Evolutionary conservation across 2,888 invertebrate species (phyloP), one percentile per base, ranked within the genome.

Genomic region (Drosophila stalkeri): DNA sequence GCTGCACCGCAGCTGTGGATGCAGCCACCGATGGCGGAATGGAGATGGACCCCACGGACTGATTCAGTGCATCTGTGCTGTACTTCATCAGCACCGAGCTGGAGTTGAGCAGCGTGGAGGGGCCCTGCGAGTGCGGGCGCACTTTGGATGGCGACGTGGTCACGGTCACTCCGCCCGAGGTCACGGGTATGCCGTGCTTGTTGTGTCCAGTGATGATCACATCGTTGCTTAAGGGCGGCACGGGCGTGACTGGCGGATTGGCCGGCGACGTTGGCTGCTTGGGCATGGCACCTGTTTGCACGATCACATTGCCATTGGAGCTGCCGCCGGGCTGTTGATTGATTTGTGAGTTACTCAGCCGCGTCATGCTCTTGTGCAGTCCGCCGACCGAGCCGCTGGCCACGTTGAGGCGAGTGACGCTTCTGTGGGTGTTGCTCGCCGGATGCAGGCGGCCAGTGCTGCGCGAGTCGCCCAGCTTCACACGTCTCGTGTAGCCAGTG

Each of bases 331-430:
- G 86, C 61, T 94, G 94, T 66, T 94, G 94, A 90, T 96, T 96
- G 81, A 96, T 96, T 91, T 97, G 96, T 46, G 96, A 96, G 16
- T 96, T 96, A 72, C 96, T 96, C 71, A 97, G 92, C 44, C 96
- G 94, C 11, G 97, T 97, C 96, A 97, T 96, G 91, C 97, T 97
- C 91, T 96, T 97, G 91, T 97, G 96, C 6, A 97, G 94, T 1
- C 96, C 97, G 11, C 96, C 96, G 16, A 96, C 96, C 0, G 96
- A 96, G 18, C 96, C 96, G 43, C 95, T 96, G 65, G 96, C 95
- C 65, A 96, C 95, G 92, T 96, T 96, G 20, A 97, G 94, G 49
- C 96, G 93, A 0, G 96, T 97, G 95, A 97, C 96, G 91, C 96
- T 96, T 68, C 97, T 93, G 89, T 96, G 96, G 7, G 96, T 96